Evolutionary conservation across 2,797 vertebrate species (phyloP), one percentile per base, ranked within the genome.

Genomic region (Coregonus ussuriensis): DNA sequence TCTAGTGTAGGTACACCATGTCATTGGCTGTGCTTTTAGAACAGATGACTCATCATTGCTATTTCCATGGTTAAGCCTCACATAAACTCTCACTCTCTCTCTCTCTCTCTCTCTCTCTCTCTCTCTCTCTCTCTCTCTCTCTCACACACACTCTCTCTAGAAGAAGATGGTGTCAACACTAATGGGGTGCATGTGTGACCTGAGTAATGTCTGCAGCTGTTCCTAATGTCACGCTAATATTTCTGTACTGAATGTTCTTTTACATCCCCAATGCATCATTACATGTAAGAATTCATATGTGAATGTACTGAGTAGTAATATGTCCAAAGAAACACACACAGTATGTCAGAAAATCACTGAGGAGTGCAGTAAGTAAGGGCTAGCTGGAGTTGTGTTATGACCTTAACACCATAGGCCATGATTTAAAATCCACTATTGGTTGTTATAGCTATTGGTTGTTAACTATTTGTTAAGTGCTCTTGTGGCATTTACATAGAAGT

Each of bases 131-230:
- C 4, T 0, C 41, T 11, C 41, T 11, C 9, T 7, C 5, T 9
- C 53, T 59, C n/a, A 1, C 56, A n/a, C 31, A 41, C 69, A 13
- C 69, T 71, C 41, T 53, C 5, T 18, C 68, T 41, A 18, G 31
- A 16, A 68, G 31, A 15, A 68, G 31, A 16, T 68, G 65, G 1
- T 15, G 31, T 68, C 66, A 63, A 29, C 25, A 11, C 59, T 68
- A 18, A 68, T 16, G 66, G 25, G 15, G 6, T 16, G 31, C 66
- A 6, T 68, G 66, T 68, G 66, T 37, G 31, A 35, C 66, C 31
- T 67, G 25, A 25, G 25, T 25, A 66, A 14, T 14, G 29, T 33
- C 66, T 35, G 31, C 82, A 85, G 85, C 88, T 87, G 81, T 76
- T 71, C 37, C 11, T 29, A 72, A 79, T 67, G 73, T 86, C 81